These are phyloP conservation scores for Rutpela maculata DNA, from an alignment of 2,888 invertebrate genomes.

Conservation along the genomic window DNA sequence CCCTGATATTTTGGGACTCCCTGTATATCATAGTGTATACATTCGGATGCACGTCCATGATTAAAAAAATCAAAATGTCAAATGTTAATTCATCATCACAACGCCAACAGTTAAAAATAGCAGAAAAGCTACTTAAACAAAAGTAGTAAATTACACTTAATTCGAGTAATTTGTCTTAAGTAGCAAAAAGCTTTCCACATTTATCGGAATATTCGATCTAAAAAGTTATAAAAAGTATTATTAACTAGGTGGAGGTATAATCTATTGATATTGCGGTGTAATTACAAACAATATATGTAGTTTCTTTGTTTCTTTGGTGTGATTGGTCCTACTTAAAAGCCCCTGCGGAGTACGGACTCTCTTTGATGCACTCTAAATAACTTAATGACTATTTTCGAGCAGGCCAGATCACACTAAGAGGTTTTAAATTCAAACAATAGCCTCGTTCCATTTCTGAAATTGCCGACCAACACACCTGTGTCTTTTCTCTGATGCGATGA, in stretches of 20 bases:
- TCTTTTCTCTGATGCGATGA: constrained; percentile 40
- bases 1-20: too few species aligned
- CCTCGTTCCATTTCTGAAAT: constrained; percentile 70
- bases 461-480: constrained; percentile 67
- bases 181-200: constrained; percentile 39
- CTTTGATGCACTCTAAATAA: constrained; percentile 61
- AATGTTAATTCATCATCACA: background rate
- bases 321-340: constrained; percentile 56
- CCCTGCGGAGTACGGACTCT: constrained; percentile 46
- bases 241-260: constrained; percentile 34
- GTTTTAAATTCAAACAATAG: constrained; percentile 69
- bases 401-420: constrained; percentile 65
- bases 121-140: constrained; percentile 23
- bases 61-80: background rate
- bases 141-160: constrained; percentile 36
- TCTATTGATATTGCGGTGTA: constrained; percentile 39
- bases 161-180: constrained; percentile 37
- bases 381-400: constrained; percentile 68
- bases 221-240: constrained; percentile 21
- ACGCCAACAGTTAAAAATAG: constrained; percentile 12
- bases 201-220: constrained; percentile 35
- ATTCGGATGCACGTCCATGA: background rate
- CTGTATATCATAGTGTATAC: too few species aligned
- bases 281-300: constrained; percentile 55
- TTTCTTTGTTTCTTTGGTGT: constrained; percentile 45